Evolutionary conservation across 2,797 vertebrate genomes (phyloP), one percentile per base, ranked within the genome.

Genomic region (Acanthurus leucopareius): DNA sequence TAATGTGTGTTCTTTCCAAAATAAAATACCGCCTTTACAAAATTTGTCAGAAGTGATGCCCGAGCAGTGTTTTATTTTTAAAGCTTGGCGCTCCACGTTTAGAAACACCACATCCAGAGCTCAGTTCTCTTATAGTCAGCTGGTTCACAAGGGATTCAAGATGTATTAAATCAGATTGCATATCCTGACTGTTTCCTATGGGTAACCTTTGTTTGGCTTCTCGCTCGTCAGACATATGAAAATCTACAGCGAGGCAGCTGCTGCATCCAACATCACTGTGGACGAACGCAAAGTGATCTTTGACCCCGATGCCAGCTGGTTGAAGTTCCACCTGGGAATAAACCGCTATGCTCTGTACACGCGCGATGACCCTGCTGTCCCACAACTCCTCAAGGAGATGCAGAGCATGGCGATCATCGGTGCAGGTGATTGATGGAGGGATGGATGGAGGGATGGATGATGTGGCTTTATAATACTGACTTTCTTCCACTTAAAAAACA

Each of bases 261-360:
- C 93, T 4, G 35, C 86, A 16, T 79, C 89, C 58, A 96, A 96
- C 88, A 47, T 94, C 77, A 91, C 93, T 0, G 42, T 95, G 22
- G 86, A 69, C 1, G 47, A 92, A n/a, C 93, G 90, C 1, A 71
- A 93, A 1, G 88, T 92, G 80, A 94, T 70, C 69, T 94, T 97
- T 35, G 94, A 93, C 61, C 91, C 90, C 0, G 89, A 96, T 0
- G 95, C 97, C 89, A 96, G 93, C 86, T 99, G 98, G 98, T 79
- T 99, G 53, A 97, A 95, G 80, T 99, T 99, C 91, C 97, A 99
- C 79, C 87, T 97, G 85, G 97, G 97, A 17, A 99, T 99, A 75
- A 97, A 67, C 75, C 95, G 95, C 38, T 95, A 97, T 0, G 96
- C 96, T 13, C 93, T 99, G 20, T 99, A 99, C 78, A 90, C 96